Evolutionary conservation across 2,113 vertebrate species (phyloP), one percentile per base, ranked within the genome.

Genomic region (Corvus moneduloides): DNA sequence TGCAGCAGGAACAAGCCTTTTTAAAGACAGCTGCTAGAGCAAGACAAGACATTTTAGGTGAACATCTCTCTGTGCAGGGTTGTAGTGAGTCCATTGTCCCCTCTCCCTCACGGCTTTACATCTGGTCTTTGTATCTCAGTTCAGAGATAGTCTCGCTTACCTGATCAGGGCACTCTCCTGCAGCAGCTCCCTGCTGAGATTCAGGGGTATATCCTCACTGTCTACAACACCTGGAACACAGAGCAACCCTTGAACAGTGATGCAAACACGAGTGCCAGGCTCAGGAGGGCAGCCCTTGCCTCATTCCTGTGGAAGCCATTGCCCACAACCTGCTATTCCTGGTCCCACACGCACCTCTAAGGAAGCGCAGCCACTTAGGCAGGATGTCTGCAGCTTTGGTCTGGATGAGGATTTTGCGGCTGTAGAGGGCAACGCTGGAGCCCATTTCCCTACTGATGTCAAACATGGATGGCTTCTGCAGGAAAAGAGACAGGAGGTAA

Each of bases 191-290:
- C 99, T 98, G 97, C 99, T 99, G 96, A 99, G 98, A 95, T 99
- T 99, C 91, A 99, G 96, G 7, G 99, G 99, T 87, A 99, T 99
- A 94, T 99, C 99, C 97, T 99, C 99, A 30, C 99, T 99, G 98
- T 99, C 99, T 96, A 99, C 99, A 93, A 99, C 99, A 80, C 99
- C 99, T 99, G 77, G 63, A 93, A 95, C 64, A 93, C 52, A 94
- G 35, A 93, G 49, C 49, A 69, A 33, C 9, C 48, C 28, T 27
- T 91, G 8, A 90, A 9, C 16, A 54, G 55, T 0, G 37, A 81
- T 33, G 20, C 48, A 82, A 33, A 74, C 21, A 32, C 1, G 0
- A 59, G 56, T 8, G 35, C 41, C 89, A 83, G 44, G 56, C 63
- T 76, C 16, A 22, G 37, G 41, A 80, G 69, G 24, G 33, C 41